These are phyloP conservation scores for Mustelus asterias DNA, from an alignment of 2,113 vertebrate genomes.

Conservation along the genomic window DNA sequence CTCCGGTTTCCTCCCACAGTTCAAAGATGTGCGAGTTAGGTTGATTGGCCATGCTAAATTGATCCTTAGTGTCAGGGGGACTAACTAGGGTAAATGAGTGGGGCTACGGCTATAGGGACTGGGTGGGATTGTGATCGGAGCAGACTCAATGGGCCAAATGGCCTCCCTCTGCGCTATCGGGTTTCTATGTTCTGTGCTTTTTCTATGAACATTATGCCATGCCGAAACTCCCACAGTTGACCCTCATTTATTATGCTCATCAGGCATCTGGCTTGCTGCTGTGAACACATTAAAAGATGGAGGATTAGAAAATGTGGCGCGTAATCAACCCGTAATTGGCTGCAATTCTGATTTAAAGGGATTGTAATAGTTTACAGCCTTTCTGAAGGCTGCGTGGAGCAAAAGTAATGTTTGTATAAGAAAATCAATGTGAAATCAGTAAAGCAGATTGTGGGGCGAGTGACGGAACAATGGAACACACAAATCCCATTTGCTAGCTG, in stretches of 20 bases:
- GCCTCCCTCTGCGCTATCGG: too few relatives aligned
- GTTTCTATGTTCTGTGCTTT: too few relatives aligned
- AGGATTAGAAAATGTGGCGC: neutral
- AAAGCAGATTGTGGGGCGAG: neutral
- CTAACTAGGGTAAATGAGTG: too few relatives aligned
- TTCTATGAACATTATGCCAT: neutral
- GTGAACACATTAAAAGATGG: neutral
- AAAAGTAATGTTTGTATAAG: neutral
- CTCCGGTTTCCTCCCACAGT: too few relatives aligned
- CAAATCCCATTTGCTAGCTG: neutral
- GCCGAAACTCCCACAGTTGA: neutral
- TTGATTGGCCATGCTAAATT: too few relatives aligned
- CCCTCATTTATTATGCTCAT: neutral
- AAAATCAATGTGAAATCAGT: neutral
- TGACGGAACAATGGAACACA: neutral
- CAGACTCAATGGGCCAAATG: too few relatives aligned
- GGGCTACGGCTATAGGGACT: too few relatives aligned
- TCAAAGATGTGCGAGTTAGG: too few relatives aligned
- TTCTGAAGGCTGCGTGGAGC: neutral
- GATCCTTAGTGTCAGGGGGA: too few relatives aligned
- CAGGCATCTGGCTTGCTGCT: neutral
- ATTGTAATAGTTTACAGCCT: neutral
- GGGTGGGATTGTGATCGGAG: too few relatives aligned
- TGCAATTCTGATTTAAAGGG: neutral
- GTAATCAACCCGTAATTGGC: neutral